Conservation (phyloP, 37 sponge, comb jelly and placozoan species). For the Ianthella basta region DNA sequence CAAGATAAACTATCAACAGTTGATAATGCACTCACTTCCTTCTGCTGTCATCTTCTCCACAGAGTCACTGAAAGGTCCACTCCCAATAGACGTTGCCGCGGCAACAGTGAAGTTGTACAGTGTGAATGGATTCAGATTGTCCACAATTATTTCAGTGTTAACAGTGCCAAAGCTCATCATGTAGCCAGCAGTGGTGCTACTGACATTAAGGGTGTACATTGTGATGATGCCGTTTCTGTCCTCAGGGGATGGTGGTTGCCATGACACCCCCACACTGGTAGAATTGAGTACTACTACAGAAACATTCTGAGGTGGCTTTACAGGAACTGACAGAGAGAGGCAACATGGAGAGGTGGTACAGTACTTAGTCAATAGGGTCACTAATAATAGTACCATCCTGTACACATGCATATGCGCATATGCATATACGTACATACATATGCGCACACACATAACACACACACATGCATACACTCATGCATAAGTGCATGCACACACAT, state of each 20-base stretch:
- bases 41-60: neutral
- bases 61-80: neutral
- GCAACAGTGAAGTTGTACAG: conserved; percentile 4
- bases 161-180: neutral
- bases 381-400: too few species aligned
- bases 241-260: neutral
- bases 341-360: too few species aligned
- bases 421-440: too few species aligned
- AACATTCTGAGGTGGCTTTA: too few species aligned
- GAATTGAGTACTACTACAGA: neutral
- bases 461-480: neutral
- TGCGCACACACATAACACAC: too few species aligned
- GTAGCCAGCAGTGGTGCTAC: neutral
- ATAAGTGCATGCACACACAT: neutral
- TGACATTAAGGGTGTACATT: conserved; percentile 10
- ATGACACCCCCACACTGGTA: neutral
- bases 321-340: too few species aligned
- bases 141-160: neutral
- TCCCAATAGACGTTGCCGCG: neutral
- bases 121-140: neutral
- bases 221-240: neutral
- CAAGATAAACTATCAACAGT: neutral
- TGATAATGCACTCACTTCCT: neutral
- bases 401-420: too few species aligned
- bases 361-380: neutral